Percentiles rank a stretch among this genome's conserved stretches.
phyloP scores from a whole-genome alignment of 1,140 invertebrate genomes.

The Tetramorium simillimum region DNA sequence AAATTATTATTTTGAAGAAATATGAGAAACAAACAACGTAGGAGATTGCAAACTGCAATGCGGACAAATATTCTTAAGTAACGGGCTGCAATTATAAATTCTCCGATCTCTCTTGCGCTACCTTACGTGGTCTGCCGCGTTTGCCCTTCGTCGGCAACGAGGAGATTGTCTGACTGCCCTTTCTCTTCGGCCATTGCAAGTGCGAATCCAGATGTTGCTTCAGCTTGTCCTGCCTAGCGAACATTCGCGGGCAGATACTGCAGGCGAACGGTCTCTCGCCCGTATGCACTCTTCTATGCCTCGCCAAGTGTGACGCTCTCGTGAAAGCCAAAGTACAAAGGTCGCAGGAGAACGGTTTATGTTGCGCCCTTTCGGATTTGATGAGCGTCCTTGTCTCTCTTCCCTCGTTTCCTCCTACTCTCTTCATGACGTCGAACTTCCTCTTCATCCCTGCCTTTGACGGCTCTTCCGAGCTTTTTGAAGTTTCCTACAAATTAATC shows the following conservation, averaged over 20 bases:
- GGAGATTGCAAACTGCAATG: not conserved
- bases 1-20: not conserved
- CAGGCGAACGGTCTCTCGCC: constrained; percentile 87
- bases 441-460: constrained; percentile 64
- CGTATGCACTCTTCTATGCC: constrained; percentile 89
- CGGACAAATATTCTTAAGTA: not conserved
- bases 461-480: constrained; percentile 68
- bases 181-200: constrained; percentile 81
- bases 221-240: constrained; percentile 87
- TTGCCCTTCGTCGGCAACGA: constrained; percentile 74
- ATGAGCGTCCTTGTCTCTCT: constrained; percentile 54
- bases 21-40: not conserved
- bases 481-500: constrained; percentile 73
- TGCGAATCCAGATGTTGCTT: constrained; percentile 86
- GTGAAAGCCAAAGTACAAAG: constrained; percentile 86
- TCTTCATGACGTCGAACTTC: constrained; percentile 58
- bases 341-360: constrained; percentile 85
- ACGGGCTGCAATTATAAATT: constrained; percentile 5
- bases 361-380: constrained; percentile 75
- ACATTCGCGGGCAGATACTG: constrained; percentile 88
- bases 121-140: constrained; percentile 81
- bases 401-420: constrained; percentile 48
- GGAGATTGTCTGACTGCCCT: constrained; percentile 49
- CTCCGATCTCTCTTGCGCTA: constrained; percentile 51
- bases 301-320: constrained; percentile 90